Percentiles rank a stretch among this genome's conserved stretches.
These are phyloP conservation scores for Camptogramma bilineatum DNA, from an alignment of 2,888 invertebrate genomes.

Conservation along the genomic window DNA sequence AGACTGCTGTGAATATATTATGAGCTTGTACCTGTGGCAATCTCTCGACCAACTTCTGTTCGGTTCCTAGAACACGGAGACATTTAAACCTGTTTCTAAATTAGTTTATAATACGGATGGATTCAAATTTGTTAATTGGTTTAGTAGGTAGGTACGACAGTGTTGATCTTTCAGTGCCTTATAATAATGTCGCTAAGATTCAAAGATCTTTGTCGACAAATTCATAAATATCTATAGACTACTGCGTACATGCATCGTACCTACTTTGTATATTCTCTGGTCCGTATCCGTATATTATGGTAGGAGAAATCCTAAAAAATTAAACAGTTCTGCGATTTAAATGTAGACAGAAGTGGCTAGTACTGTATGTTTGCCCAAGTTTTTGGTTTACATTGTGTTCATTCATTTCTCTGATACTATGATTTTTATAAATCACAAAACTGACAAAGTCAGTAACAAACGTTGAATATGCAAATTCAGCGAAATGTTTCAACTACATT, in stretches of 20 bases:
- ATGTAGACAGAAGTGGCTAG: not conserved
- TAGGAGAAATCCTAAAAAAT: too few relatives aligned
- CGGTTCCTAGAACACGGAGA: slow-evolving; percentile 30
- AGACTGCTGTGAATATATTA: slow-evolving; percentile 57
- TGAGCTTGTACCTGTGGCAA: slow-evolving; percentile 48
- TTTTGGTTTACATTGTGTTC: not conserved
- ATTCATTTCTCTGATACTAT: not conserved
- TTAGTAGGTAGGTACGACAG: too few relatives aligned
- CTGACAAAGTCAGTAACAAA: slow-evolving; percentile 46
- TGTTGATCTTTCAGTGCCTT: too few relatives aligned
- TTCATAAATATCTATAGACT: too few relatives aligned
- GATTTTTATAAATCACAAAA: slow-evolving; percentile 32
- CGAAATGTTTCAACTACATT: slow-evolving; percentile 60
- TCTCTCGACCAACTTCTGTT: slow-evolving; percentile 32
- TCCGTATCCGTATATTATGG: too few relatives aligned
- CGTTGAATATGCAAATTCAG: slow-evolving; percentile 58
- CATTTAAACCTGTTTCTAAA: slow-evolving; percentile 33
- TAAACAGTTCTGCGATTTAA: too few relatives aligned
- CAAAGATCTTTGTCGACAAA: too few relatives aligned
- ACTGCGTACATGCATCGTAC: too few relatives aligned
- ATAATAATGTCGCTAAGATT: too few relatives aligned
- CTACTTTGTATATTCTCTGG: too few relatives aligned
- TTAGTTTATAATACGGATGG: slow-evolving; percentile 25
- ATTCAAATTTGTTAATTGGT: too few relatives aligned
- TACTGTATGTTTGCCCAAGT: not conserved